Evolutionary conservation across 2,113 vertebrate species (phyloP).

Genomic region (Sisor rabdophorus): DNA sequence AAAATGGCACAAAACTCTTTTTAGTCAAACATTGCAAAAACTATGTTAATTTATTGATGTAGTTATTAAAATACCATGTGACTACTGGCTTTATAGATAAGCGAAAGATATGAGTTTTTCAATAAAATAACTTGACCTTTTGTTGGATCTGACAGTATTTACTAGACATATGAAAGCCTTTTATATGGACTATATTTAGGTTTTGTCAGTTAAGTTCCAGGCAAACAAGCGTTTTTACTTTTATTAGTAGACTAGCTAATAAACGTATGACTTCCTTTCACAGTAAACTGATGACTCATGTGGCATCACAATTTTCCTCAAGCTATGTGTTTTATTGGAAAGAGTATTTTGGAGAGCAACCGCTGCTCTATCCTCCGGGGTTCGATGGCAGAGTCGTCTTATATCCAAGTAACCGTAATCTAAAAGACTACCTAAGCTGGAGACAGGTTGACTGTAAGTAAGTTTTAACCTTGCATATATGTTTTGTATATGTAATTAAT

Average conservation of each 20-base stretch:
- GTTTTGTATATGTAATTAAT: neutral
- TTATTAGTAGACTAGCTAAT: neutral
- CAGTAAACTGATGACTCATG: slow-evolving; percentile 98
- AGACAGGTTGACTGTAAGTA: slow-evolving; percentile 95
- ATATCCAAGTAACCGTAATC: slow-evolving; percentile 87
- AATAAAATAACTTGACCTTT: no score
- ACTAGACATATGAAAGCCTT: neutral
- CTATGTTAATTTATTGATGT: neutral
- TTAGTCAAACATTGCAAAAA: neutral
- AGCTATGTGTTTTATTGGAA: slow-evolving; percentile 96
- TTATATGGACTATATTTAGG: neutral
- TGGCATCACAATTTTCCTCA: slow-evolving; percentile 94
- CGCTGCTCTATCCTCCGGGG: slow-evolving; percentile 85
- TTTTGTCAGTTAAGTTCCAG: neutral
- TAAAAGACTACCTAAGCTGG: slow-evolving; percentile 96
- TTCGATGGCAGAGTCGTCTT: slow-evolving; percentile 94
- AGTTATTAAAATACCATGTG: neutral
- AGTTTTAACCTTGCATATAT: neutral
- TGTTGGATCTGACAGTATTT: no score
- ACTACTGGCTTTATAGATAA: no score
- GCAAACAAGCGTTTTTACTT: neutral
- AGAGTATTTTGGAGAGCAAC: slow-evolving; percentile 86
- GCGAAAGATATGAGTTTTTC: no score
- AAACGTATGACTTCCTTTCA: neutral
- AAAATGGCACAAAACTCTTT: neutral